Base-by-base conservation (phyloP, 2,888 invertebrate genomes). In the Dilophus febrilis region DNA sequence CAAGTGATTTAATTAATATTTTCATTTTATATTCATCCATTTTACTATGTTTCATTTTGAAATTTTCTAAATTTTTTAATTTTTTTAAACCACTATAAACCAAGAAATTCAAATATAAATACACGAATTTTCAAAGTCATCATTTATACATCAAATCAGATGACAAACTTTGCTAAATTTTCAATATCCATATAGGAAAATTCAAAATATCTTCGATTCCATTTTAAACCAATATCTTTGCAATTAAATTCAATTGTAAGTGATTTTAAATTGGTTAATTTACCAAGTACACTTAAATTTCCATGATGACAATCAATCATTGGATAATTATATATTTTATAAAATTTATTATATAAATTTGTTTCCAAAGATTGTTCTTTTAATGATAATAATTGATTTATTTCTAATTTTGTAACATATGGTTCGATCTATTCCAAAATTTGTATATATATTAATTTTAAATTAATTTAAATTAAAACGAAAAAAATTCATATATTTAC, bases 1-100 rank as follows among this genome's bases (percentile, higher is more conserved):
- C 31, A 10, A 44, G 11, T 7, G 27, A 14, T n/a, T 27, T 31
- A 5, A 40, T 14, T 30, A 44, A 27, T 12, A 38, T 42, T 40
- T 44, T 40, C 22, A 42, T 35, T 41, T 44, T 44, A 18, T 35
- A 35, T 14, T 35, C 41, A 37, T 42, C 37, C 11, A 44, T 26
- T 28, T 34, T 13, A 14, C 44, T 44, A 8, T 36, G 30, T n/a
- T 28, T 31, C 10, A 44, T 29, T 11, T 33, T 17, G 29, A 44
- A 37, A 29, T 26, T 14, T 26, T 38, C 18, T 12, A 44, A 37
- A 33, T 16, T 11, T 5, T 29, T 12, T 16, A 42, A 37, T 2
- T 13, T 19, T 18, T 26, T 33, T 22, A 44, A 28, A 28, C 38
- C 44, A 18, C 42, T 42, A 36, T 14, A 35, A 38, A 16, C 4